A percentile compares a stretch with the other conserved stretches of the same genome.
Conservation (phyloP, 2,113 vertebrate species). For the Hydrolagus affinis region DNA sequence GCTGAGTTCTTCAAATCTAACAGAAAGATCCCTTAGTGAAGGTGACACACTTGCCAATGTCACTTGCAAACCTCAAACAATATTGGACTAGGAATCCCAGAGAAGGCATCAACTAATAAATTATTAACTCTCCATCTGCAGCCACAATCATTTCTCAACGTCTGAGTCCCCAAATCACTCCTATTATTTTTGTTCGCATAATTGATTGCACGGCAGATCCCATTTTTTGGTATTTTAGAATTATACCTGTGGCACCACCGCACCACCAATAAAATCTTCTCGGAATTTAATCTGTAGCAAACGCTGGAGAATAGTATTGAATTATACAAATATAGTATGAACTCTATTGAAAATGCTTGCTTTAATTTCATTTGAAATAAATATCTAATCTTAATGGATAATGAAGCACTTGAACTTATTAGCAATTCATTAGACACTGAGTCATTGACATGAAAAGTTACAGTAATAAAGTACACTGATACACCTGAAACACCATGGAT, state of each 20-base stretch:
- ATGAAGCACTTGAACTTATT: too few relatives aligned
- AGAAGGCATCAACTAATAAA: too few relatives aligned
- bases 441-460: background rate
- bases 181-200: too few relatives aligned
- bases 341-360: too few relatives aligned
- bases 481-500: background rate
- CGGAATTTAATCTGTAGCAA: background rate
- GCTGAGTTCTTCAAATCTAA: too few relatives aligned
- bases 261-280: background rate
- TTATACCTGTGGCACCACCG: background rate
- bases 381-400: background rate
- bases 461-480: background rate
- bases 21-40: too few relatives aligned
- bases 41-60: too few relatives aligned
- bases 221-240: background rate
- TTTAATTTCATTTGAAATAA: constrained; percentile 9
- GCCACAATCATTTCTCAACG: background rate
- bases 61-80: too few relatives aligned
- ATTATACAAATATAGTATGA: background rate
- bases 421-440: background rate
- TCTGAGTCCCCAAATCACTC: background rate
- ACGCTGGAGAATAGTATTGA: background rate
- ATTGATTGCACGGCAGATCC: too few relatives aligned
- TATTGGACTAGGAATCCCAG: too few relatives aligned
- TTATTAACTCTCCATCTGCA: background rate